Evolutionary conservation across 2,888 invertebrate genomes (phyloP).

Genomic region (Macrosoma leucophasiata): DNA sequence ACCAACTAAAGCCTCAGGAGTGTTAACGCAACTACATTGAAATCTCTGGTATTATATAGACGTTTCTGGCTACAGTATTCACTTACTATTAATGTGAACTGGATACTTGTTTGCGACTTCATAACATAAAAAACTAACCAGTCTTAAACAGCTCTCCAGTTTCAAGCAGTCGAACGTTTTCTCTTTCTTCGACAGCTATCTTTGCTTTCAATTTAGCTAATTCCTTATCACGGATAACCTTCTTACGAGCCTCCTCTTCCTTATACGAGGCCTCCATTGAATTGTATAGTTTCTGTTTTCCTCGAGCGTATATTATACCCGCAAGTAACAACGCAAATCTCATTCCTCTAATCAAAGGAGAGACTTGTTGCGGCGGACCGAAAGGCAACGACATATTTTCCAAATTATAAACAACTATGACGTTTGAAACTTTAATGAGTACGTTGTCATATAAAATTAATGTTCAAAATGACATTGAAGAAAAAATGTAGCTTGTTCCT

Average conservation of each 20-base stretch:
- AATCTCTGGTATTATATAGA: too few relatives aligned
- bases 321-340: constrained; percentile 49
- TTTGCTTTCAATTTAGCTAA: constrained; percentile 39
- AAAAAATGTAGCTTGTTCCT: constrained; percentile 17
- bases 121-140: too few relatives aligned
- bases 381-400: constrained; percentile 40
- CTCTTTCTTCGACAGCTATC: constrained; percentile 47
- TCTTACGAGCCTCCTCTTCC: constrained; percentile 45
- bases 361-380: constrained; percentile 55
- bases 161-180: constrained; percentile 43
- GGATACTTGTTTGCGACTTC: too few relatives aligned
- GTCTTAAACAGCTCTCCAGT: constrained; percentile 42
- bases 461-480: constrained; percentile 14
- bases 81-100: too few relatives aligned
- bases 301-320: constrained; percentile 51
- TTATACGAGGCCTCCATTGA: constrained; percentile 35
- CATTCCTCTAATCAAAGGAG: constrained; percentile 54
- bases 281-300: constrained; percentile 47
- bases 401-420: constrained; percentile 6
- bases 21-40: too few relatives aligned
- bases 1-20: too few relatives aligned
- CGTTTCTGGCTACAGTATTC: too few relatives aligned
- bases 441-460: constrained; percentile 10
- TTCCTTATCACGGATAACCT: constrained; percentile 47
- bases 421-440: constrained; percentile 11